Base-by-base conservation (phyloP, 2,797 vertebrate species). In the Clarias platycephalus region DNA sequence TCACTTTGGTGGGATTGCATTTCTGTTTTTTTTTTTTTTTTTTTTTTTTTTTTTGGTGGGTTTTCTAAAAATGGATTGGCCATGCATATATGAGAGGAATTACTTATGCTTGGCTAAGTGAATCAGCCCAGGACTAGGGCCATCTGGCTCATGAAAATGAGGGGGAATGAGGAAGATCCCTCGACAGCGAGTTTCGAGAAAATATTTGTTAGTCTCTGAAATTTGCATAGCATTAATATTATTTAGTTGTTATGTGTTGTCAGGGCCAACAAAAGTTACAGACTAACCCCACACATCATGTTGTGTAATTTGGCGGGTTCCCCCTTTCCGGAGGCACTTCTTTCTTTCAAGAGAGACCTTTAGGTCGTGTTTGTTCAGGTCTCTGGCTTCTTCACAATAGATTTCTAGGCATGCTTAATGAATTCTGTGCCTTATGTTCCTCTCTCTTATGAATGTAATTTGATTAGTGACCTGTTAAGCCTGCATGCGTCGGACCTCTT, bases 391-490 rank as follows among this genome's bases (percentile, higher is more conserved):
- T 76, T 90, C 88, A 94, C 92, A 95, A 93, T 91, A 75, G 91
- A 88, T 86, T 89, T 87, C 44, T 5, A 88, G 88, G 85, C 88
- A 89, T 91, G 90, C 92, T 91, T 92, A 93, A 94, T 91, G 88
- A 93, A 94, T 94, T 93, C 92, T 89, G 92, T 94, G 90, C 92
- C 88, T 90, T 83, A 86, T 88, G 87, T 89, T 90, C 89, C 91
- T 85, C 84, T 82, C 87, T 83, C 91, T 91, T 91, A 93, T 95
- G 92, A 91, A 89, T 89, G 90, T 95, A 92, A 96, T 94, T 94
- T 92, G 92, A 94, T 95, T 94, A 92, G 93, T 94, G 94, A 94
- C 93, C 93, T 92, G 90, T 90, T 93, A 91, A 91, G 92, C 84
- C 87, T 93, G 92, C 92, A 91, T 93, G 92, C 90, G 88, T 86